A percentile compares a stretch with the other conserved stretches of the same genome.
These are phyloP conservation scores for Myotis brandtii DNA, from an alignment of 2,113 vertebrate genomes.

Conservation along the genomic window DNA sequence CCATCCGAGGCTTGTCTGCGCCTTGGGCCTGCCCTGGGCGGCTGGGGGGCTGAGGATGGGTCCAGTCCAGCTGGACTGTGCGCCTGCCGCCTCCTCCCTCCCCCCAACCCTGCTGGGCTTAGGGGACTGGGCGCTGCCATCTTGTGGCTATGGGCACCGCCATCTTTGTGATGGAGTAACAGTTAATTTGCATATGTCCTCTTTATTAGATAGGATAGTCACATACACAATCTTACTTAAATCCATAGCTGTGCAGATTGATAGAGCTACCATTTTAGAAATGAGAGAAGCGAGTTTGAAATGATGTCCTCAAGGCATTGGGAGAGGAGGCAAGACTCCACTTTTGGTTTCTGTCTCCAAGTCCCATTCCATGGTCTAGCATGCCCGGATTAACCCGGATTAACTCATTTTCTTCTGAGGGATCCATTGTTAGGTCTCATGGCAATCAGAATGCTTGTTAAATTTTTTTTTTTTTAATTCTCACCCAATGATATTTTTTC, in stretches of 20 bases:
- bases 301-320: not conserved
- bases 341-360: not conserved
- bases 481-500: too few relatives aligned
- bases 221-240: not conserved
- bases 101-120: too few relatives aligned
- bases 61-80: too few relatives aligned
- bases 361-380: fast-evolving
- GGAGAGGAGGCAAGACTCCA: not conserved
- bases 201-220: not conserved
- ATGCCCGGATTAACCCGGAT: not conserved
- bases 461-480: not conserved
- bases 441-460: not conserved
- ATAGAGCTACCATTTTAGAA: not conserved
- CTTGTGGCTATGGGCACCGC: too few relatives aligned
- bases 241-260: not conserved
- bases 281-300: not conserved
- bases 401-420: not conserved
- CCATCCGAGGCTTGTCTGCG: too few relatives aligned
- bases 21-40: too few relatives aligned
- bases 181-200: too few relatives aligned
- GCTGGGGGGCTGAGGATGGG: too few relatives aligned
- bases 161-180: too few relatives aligned
- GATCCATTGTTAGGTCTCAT: not conserved
- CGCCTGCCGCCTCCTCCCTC: too few relatives aligned
- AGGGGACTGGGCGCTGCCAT: too few relatives aligned